These are phyloP conservation scores for Drosophila nr. perissopoda DNA, from an alignment of 2,888 invertebrate species.

Conservation along the genomic window DNA sequence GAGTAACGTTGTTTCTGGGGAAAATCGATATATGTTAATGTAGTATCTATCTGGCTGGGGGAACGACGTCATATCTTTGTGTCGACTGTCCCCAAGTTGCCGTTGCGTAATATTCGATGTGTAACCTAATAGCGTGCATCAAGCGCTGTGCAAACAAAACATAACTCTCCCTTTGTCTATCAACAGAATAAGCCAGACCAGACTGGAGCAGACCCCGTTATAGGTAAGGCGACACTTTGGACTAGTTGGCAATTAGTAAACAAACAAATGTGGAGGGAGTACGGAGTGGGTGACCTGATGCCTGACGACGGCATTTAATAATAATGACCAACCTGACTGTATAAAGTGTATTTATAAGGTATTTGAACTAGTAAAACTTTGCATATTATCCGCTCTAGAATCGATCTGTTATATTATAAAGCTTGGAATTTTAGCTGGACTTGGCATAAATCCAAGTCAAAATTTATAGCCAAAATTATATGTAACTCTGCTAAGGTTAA, in stretches of 20 bases:
- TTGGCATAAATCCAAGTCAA: neutral
- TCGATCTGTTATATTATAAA: neutral
- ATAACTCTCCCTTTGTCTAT: constrained; percentile 16
- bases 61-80: constrained; percentile 14
- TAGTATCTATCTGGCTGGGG: constrained; percentile 5
- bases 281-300: constrained; percentile 16
- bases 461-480: neutral
- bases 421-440: neutral
- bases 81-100: constrained; percentile 18
- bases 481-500: neutral
- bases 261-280: constrained; percentile 26
- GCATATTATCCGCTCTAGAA: neutral
- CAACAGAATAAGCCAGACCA: neutral
- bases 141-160: constrained; percentile 32
- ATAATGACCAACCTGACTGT: constrained; percentile 11
- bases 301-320: constrained; percentile 22
- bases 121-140: constrained; percentile 29
- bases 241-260: constrained; percentile 41
- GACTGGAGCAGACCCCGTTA: constrained; percentile 26
- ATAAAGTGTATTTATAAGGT: neutral
- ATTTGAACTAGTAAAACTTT: neutral
- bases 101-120: constrained; percentile 29
- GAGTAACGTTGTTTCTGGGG: constrained; percentile 13
- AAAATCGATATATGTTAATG: constrained; percentile 29
- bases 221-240: constrained; percentile 42